Evolutionary conservation across 2,888 invertebrate genomes (phyloP).

Genomic region (Osmoderma eremita): DNA sequence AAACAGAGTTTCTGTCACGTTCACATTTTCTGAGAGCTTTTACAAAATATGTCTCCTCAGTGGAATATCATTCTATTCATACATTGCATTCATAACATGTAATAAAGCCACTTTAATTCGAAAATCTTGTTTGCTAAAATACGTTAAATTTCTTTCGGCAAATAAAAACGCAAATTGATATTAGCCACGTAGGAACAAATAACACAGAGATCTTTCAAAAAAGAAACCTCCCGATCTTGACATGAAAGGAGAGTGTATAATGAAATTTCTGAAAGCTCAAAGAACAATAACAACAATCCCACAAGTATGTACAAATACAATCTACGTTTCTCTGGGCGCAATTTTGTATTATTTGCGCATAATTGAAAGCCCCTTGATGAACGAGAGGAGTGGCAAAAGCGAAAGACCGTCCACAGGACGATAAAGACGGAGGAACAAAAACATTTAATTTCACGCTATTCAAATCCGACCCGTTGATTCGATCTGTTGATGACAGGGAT

Average conservation of each 20-base stretch:
- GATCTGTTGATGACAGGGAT: slow-evolving; percentile 10
- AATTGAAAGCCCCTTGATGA: slow-evolving; percentile 22
- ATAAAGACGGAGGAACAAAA: slow-evolving; percentile 27
- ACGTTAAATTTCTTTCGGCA: too few species aligned
- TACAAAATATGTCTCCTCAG: too few species aligned
- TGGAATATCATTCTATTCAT: too few species aligned
- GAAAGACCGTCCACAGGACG: slow-evolving; percentile 7
- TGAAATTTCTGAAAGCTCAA: slow-evolving; percentile 26
- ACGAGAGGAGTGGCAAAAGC: background rate
- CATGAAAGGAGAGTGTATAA: slow-evolving; percentile 7
- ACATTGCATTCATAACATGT: too few species aligned
- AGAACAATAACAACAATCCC: slow-evolving; percentile 23
- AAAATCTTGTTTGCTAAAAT: too few species aligned
- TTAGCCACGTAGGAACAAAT: background rate
- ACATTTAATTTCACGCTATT: slow-evolving; percentile 36
- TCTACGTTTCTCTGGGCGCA: slow-evolving; percentile 17
- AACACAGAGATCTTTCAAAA: background rate
- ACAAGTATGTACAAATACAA: slow-evolving; percentile 5
- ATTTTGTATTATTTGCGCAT: slow-evolving; percentile 16
- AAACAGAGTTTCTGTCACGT: too few species aligned
- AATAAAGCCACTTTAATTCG: too few species aligned
- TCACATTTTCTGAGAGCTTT: too few species aligned
- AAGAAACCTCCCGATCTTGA: background rate
- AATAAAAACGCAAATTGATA: too few species aligned
- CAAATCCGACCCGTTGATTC: slow-evolving; percentile 22